These are phyloP conservation scores for Ataeniobius toweri DNA, from an alignment of 2,797 vertebrate species.

Conservation along the genomic window DNA sequence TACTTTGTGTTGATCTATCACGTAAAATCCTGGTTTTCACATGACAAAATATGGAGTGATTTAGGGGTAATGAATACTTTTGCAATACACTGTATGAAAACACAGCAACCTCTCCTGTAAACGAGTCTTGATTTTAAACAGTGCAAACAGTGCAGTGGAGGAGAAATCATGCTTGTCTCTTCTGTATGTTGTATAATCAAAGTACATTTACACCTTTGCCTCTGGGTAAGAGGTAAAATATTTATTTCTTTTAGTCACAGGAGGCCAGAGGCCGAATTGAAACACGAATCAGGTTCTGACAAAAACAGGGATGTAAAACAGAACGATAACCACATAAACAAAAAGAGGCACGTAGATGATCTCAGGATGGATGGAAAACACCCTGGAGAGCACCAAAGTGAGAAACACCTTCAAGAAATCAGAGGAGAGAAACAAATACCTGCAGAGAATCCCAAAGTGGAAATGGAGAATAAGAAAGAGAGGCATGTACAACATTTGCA, in stretches of 20 bases:
- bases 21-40: neutral
- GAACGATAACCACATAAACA: conserved; percentile 42
- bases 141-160: neutral
- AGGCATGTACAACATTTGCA: conserved; percentile 37
- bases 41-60: neutral
- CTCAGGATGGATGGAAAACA: conserved; percentile 24
- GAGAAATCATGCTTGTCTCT: neutral
- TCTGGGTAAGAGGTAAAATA: conserved; percentile 22
- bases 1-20: neutral
- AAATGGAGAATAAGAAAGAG: conserved; percentile 41
- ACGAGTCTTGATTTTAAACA: neutral
- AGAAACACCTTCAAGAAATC: conserved; percentile 45
- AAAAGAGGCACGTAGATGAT: conserved; percentile 31
- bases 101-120: neutral
- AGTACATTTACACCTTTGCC: conserved; percentile 3
- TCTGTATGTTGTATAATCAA: neutral
- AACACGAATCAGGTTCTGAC: conserved; percentile 56
- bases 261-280: conserved; percentile 58
- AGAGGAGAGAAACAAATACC: conserved; percentile 37
- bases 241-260: conserved; percentile 72
- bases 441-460: conserved; percentile 18
- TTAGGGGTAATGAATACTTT: neutral
- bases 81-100: neutral
- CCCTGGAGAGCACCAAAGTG: conserved; percentile 25
- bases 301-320: conserved; percentile 66